Base-by-base conservation (phyloP, 2,888 invertebrate genomes). In the Ectemnius lituratus region DNA sequence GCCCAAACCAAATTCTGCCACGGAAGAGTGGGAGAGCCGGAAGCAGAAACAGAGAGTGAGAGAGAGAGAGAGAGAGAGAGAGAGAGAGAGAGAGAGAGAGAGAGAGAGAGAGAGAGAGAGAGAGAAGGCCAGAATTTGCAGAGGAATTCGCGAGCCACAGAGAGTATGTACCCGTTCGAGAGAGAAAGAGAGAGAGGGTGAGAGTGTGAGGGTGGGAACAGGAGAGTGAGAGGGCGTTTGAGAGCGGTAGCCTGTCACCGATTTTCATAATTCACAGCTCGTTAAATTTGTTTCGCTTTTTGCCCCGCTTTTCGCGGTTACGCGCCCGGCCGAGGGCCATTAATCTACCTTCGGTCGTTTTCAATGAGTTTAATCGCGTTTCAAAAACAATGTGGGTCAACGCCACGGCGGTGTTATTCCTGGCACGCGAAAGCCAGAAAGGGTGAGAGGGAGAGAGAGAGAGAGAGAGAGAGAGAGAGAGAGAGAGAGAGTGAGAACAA, bases 211-310 rank as follows among this genome's bases (percentile, higher is more conserved):
- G 56, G 23, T 11, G 62, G 68, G 59, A 52, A 62, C 59, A 58
- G 72, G 59, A 49, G 71, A 65, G 62, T 23, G 72, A 68, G 73
- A 67, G 71, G 62, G 72, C 76, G 70, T 83, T 83, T 81, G 83
- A 83, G 81, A 83, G 83, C 83, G 77, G 76, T 77, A 68, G 83
- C 81, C 81, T 83, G 84, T 84, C 83, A 82, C 83, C 88, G 87
- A 88, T 90, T 89, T 90, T 89, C 90, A 90, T 89, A 90, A 90
- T 90, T 90, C 87, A 90, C 88, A 83, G 85, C 82, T 85, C 84
- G 86, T 87, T 89, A 86, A 88, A 88, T 89, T 87, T 87, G 85
- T 86, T 87, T 85, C 84, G 82, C 84, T 86, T 86, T 86, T 86
- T 85, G 79, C 80, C 81, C 80, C 84, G 81, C 75, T 79, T 70